These are phyloP conservation scores for Hydrolagus affinis DNA, from an alignment of 2,113 vertebrate genomes.

Conservation along the genomic window DNA sequence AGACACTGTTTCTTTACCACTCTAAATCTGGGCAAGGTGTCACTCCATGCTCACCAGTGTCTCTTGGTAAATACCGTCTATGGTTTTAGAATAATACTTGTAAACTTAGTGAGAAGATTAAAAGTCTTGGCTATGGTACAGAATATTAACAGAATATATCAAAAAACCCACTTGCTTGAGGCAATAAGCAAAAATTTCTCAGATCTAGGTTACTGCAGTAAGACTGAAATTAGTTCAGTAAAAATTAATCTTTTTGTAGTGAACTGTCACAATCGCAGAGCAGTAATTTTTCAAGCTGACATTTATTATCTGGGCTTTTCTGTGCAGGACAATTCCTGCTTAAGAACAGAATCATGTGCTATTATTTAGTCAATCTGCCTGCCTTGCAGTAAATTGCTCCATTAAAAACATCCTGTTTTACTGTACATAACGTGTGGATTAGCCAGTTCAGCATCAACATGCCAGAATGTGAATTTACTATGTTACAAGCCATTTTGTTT, in stretches of 20 bases:
- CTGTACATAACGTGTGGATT: constrained; percentile 1
- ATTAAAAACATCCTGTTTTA: constrained; percentile 24
- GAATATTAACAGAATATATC: constrained; percentile 16
- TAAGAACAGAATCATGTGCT: constrained; percentile 17
- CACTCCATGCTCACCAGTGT: background rate
- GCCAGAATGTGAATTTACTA: constrained; percentile 17
- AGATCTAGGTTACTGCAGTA: background rate
- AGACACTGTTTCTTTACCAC: background rate
- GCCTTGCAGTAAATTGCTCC: constrained; percentile 11
- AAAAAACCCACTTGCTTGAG: background rate
- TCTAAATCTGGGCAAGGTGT: background rate
- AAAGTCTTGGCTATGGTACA: background rate
- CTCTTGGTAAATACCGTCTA: background rate
- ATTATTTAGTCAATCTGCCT: constrained; percentile 22
- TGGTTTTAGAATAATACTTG: constrained; percentile 1
- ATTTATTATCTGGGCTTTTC: constrained; percentile 19
- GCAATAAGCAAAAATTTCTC: constrained; percentile 5
- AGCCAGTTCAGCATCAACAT: constrained; percentile 11
- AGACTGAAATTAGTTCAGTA: constrained; percentile 21
- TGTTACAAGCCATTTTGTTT: background rate
- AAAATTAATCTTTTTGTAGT: constrained; percentile 6
- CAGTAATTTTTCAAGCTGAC: constrained; percentile 13
- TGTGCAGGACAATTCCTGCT: constrained; percentile 11
- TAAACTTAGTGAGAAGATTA: background rate
- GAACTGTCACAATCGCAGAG: constrained; percentile 1